Evolutionary conservation across 2,113 vertebrate species (phyloP), one percentile per base, ranked within the genome.

Genomic region (Asarcornis scutulata): DNA sequence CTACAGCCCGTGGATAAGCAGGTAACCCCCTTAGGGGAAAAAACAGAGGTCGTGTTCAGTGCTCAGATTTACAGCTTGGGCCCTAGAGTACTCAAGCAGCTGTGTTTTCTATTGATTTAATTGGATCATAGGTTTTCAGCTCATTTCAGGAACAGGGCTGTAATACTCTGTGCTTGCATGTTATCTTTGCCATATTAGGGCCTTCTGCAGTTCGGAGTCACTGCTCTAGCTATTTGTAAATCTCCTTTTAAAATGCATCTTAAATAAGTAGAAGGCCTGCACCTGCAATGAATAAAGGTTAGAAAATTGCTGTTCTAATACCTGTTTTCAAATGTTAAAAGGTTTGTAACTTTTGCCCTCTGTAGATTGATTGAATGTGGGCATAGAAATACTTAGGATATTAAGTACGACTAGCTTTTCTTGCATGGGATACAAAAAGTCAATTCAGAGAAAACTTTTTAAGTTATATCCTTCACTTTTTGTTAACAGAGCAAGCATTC

Each of bases 41-140:
- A n/a, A 48, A 8, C 2, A 18, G 12, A 21, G 27, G 9, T 29
- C 17, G 17, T 53, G 32, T 44, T 91, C 22, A 3, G 32, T 15
- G 21, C 73, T 50, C 64, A 69, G 48, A n/a, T 88, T 68, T 94
- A 62, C 76, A 73, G 53, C 36, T 75, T 15, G 53, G 26, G 40
- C 36, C 76, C 31, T 34, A 5, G 68, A 76, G 77, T 66, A 59
- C 75, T 67, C 0, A 0, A 66, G 74, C 91, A 84, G 50, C 81
- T 25, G 52, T 78, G 36, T 79, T 90, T 93, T 91, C 59, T 92
- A 6, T 50, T 68, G 71, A 23, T 91, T 94, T 95, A 64, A 89
- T 84, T 73, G 88, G 62, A 86, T 83, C 71, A 15, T 73, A 38
- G 74, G 44, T 92, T 93, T 88, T 85, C 68, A 77, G 76, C 75